Base-by-base conservation (phyloP, 1,140 invertebrate genomes). In the Sinonovacula constricta region DNA sequence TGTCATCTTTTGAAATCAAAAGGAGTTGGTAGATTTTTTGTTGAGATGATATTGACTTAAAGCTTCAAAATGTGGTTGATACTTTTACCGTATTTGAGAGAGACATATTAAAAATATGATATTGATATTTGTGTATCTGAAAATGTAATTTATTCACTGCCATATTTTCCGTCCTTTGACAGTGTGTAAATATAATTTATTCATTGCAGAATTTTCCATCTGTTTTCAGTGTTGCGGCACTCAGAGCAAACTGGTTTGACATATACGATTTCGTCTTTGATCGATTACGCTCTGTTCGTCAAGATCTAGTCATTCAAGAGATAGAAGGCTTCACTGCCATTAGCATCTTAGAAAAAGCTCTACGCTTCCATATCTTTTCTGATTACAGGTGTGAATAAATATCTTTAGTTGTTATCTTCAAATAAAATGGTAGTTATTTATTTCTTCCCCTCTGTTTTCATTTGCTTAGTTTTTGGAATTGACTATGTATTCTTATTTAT, bases 261-360 rank as follows among this genome's bases (percentile, higher is more conserved):
- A 90, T 93, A 14, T 96, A 96, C 75, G 94, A 95, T 84, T 96
- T 95, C 88, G 92, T 95, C 39, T 94, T 94, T 82, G 95, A 96
- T 90, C 92, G 95, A 28, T 86, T 96, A 53, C 90, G 95, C 70
- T 92, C 94, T 1, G 92, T 96, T 7, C 91, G 95, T 15, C 95
- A 96, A 85, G 95, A 96, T 87, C 91, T 95, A 69, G 92, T 94
- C 1, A 94, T 96, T 53, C 95, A 96, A 88, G 92, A 93, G 79
- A 88, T 94, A 0, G 83, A 91, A 59, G 88, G 89, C 10, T 10
- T 57, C 10, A 83, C 90, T 15, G 92, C 91, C 30, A 93, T 94
- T 26, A 82, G 82, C 0, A 91, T 95, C 53, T 87, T 95, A 10
- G 94, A 95, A 83, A 92, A 92, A 26, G 94, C 94, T 69, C 91